Evolutionary conservation across 2,888 invertebrate genomes (phyloP), one percentile per base, ranked within the genome.

Genomic region (Eristalinus sepulchralis): DNA sequence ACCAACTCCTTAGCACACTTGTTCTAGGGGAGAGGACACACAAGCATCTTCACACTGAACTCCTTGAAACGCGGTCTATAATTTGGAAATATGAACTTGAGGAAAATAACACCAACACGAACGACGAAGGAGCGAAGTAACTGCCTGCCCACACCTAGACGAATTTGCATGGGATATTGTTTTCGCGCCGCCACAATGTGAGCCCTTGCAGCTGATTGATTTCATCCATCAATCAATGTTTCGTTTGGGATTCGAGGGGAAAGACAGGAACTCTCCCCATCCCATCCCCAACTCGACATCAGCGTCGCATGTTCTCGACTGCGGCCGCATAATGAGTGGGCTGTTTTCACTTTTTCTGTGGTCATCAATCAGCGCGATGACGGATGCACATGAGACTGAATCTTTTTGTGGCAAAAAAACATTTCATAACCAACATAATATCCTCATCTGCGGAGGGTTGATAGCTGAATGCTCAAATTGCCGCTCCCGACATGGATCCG

Each of bases 121-220:
- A n/a, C 39, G 39, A 39, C 27, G 27, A 27, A 2, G 27, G 2
- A 2, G 39, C 13, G 39, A 10, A 55, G 10, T 1, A n/a, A 17
- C 17, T 20, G 27, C 60, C 27, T 17, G 17, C 59, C 1, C n/a
- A 10, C 22, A 20, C 36, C 36, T 20, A 67, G 31, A n/a, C 20
- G 62, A 63, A 68, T 68, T 77, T 63, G 62, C 60, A 63, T 68
- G 60, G 62, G 34, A 68, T 60, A 77, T 68, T 77, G 62, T 68
- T 68, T 77, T 68, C 53, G 17, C 17, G 34, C 11, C 6, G 60
- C n/a, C 57, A 20, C 33, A 53, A 67, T 68, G 57, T 68, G 34
- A 75, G 68, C 83, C 70, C 68, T 70, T 75, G 75, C 79, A 80
- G n/a, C 75, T 84, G 80, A 84, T 84, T 84, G 84, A 84, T 84